Evolutionary conservation across 2,888 invertebrate species (phyloP).

Genomic region (Brassicogethes aeneus): DNA sequence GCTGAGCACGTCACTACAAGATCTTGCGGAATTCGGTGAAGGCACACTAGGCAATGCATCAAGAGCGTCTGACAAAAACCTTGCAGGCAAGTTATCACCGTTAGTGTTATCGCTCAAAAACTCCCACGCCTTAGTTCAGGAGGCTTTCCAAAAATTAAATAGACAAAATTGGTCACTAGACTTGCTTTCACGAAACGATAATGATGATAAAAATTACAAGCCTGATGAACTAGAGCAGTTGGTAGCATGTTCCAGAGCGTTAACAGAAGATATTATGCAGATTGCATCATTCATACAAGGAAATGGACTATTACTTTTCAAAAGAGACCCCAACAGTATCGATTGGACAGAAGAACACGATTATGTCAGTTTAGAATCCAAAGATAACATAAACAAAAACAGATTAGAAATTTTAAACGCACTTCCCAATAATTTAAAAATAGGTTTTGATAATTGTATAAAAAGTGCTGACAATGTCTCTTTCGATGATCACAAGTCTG

Average conservation of each 20-base stretch:
- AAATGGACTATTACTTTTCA: conserved; percentile 70
- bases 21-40: conserved; percentile 82
- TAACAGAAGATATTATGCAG: conserved; percentile 83
- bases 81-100: conserved; percentile 60
- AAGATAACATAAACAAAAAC: conserved; percentile 59
- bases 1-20: conserved; percentile 71
- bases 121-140: conserved; percentile 70
- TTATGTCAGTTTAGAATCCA: conserved; percentile 78
- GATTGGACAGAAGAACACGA: conserved; percentile 82
- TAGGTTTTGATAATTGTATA: conserved; percentile 66
- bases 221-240: conserved; percentile 84
- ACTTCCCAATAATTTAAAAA: conserved; percentile 62
- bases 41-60: conserved; percentile 82
- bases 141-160: conserved; percentile 66
- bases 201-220: conserved; percentile 45
- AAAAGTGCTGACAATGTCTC: conserved; percentile 60
- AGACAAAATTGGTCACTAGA: conserved; percentile 71
- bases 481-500: conserved; percentile 44
- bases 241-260: conserved; percentile 75
- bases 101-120: conserved; percentile 72
- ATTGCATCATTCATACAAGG: conserved; percentile 87
- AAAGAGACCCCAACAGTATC: conserved; percentile 46
- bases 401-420: conserved; percentile 66
- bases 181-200: conserved; percentile 39
- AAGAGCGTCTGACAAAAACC: conserved; percentile 70